A percentile compares a stretch with the other conserved stretches of the same genome.
phyloP scores from a whole-genome alignment of 2,113 vertebrate genomes.

The Atlantisia rogersi region DNA sequence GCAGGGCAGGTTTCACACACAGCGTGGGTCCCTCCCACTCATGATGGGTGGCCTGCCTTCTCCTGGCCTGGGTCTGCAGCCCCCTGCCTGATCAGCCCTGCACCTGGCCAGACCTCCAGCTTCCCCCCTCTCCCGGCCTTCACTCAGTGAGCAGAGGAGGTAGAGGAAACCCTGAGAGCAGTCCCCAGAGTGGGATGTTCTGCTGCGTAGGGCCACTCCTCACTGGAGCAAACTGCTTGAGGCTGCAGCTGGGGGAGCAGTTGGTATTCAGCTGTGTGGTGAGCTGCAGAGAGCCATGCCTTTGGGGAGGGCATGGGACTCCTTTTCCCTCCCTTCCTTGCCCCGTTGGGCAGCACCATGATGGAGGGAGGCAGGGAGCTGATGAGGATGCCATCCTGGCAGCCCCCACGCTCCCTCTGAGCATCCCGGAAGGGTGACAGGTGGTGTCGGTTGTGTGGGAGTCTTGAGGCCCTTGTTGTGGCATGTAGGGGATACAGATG shows the following conservation, averaged over 20 bases:
- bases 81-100: background rate
- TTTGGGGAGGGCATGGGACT: fast-evolving
- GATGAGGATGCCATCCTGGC: background rate
- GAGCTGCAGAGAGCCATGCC: background rate
- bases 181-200: fast-evolving
- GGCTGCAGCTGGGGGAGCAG: background rate
- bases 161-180: background rate
- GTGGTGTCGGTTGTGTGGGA: background rate
- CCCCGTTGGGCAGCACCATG: fast-evolving
- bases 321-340: fast-evolving
- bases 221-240: background rate
- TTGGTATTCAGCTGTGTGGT: fast-evolving
- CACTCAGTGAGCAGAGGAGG: background rate
- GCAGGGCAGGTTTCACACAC: background rate
- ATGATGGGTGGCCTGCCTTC: background rate
- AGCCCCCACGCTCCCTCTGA: fast-evolving
- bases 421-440: background rate
- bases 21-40: fast-evolving
- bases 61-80: background rate
- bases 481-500: fast-evolving
- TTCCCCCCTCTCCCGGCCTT: background rate
- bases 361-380: background rate
- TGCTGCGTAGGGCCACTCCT: background rate
- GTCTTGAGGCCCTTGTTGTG: background rate
- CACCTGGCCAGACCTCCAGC: background rate